phyloP scores from a whole-genome alignment of 2,797 vertebrate species.

The Propithecus perrieri region DNA sequence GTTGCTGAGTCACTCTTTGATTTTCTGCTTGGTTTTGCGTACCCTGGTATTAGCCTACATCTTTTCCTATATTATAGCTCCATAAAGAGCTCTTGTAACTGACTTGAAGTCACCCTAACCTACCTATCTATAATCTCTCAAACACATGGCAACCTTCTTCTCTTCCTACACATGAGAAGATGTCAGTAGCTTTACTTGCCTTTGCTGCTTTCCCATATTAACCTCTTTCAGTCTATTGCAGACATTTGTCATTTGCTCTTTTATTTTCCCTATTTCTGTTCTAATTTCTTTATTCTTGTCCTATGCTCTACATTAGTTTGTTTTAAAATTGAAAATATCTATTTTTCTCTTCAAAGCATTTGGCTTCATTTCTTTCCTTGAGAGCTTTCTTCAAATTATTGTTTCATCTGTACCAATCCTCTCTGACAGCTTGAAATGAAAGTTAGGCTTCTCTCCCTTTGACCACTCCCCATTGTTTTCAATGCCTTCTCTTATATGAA shows the following conservation, averaged over 20 bases:
- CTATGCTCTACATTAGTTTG: constrained; percentile 54
- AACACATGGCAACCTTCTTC: background rate
- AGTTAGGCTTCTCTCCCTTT: constrained; percentile 39
- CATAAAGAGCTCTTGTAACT: constrained; percentile 23
- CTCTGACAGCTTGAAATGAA: constrained; percentile 65
- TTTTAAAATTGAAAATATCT: constrained; percentile 63
- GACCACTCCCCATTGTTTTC: constrained; percentile 61
- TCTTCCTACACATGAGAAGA: constrained; percentile 21
- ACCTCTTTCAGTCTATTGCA: background rate
- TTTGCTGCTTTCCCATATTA: background rate
- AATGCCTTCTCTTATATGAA: constrained; percentile 49
- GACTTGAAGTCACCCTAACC: constrained; percentile 27
- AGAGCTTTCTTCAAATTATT: constrained; percentile 71
- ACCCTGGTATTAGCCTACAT: background rate
- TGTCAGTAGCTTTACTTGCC: background rate
- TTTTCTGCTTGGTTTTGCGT: constrained; percentile 1
- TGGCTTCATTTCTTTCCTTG: constrained; percentile 70
- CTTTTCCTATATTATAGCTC: constrained; percentile 1
- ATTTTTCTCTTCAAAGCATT: constrained; percentile 64
- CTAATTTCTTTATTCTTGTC: constrained; percentile 53
- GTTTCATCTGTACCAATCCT: constrained; percentile 60
- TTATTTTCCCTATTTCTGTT: constrained; percentile 51
- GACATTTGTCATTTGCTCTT: constrained; percentile 50
- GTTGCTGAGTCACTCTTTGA: constrained; percentile 48
- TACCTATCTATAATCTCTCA: background rate